Evolutionary conservation across 2,888 invertebrate genomes (phyloP).

Genomic region (Limnephilus lunatus): DNA sequence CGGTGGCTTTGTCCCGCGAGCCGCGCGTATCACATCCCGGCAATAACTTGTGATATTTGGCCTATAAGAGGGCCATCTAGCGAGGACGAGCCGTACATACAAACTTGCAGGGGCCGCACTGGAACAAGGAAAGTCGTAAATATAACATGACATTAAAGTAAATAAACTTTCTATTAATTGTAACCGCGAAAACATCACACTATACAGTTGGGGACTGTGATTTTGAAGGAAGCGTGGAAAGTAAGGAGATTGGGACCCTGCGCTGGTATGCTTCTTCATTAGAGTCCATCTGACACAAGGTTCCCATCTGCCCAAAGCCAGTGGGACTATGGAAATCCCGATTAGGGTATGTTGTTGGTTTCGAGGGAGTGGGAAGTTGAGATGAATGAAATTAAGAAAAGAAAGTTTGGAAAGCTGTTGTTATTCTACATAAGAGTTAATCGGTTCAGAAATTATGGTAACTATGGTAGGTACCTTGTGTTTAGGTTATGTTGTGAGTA

Average conservation of each 20-base stretch:
- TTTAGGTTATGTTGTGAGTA: too few relatives aligned
- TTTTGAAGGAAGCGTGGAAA: too few relatives aligned
- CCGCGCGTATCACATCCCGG: conserved; percentile 63
- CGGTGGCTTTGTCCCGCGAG: conserved; percentile 43
- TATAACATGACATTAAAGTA: background rate
- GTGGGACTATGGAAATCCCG: too few relatives aligned
- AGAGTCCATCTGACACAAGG: background rate
- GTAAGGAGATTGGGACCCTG: too few relatives aligned
- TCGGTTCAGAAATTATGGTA: too few relatives aligned
- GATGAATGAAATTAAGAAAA: too few relatives aligned
- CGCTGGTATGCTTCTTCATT: too few relatives aligned
- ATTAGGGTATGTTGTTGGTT: too few relatives aligned
- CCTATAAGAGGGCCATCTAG: conserved; percentile 66
- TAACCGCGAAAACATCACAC: background rate
- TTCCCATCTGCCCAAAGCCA: background rate
- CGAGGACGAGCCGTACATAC: conserved; percentile 65
- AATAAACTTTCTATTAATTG: background rate
- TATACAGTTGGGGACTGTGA: background rate
- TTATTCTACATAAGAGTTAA: too few relatives aligned
- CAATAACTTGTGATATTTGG: conserved; percentile 67
- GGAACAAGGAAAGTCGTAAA: conserved; percentile 11
- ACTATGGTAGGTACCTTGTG: too few relatives aligned
- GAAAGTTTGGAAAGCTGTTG: too few relatives aligned
- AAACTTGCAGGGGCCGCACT: conserved; percentile 59
- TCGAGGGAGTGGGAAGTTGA: too few relatives aligned